Conservation (phyloP, 2,888 invertebrate genomes). For the Eilema griseolum region DNA sequence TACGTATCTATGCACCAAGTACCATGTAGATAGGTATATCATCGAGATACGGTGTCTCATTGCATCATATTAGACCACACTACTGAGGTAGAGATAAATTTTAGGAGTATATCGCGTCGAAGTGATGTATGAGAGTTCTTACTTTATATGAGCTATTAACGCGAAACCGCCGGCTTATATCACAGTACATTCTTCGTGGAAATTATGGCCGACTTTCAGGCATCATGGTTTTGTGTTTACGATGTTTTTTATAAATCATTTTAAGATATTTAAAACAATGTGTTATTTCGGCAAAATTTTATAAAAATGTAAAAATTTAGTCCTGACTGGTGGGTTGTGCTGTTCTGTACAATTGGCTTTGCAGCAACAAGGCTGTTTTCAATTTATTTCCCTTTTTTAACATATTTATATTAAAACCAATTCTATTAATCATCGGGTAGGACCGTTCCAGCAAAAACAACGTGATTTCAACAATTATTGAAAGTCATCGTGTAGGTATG, state of each 20-base stretch:
- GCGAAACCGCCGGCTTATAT: neutral
- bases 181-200: neutral
- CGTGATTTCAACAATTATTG: no score
- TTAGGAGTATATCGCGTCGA: neutral
- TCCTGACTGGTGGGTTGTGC: no score
- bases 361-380: no score
- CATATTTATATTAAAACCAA: no score
- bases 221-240: neutral
- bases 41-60: neutral
- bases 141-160: slow-evolving; percentile 4
- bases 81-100: neutral
- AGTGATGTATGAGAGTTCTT: neutral
- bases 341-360: no score
- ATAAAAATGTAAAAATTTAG: no score
- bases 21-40: neutral
- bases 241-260: neutral
- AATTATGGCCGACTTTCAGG: neutral
- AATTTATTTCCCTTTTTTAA: no score
- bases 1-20: no score
- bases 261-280: neutral
- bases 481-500: no score
- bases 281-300: neutral
- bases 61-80: neutral
- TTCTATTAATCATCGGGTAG: no score
- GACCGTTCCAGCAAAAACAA: no score